Evolutionary conservation across 2,113 vertebrate species (phyloP).

Genomic region (Sander lucioperca): DNA sequence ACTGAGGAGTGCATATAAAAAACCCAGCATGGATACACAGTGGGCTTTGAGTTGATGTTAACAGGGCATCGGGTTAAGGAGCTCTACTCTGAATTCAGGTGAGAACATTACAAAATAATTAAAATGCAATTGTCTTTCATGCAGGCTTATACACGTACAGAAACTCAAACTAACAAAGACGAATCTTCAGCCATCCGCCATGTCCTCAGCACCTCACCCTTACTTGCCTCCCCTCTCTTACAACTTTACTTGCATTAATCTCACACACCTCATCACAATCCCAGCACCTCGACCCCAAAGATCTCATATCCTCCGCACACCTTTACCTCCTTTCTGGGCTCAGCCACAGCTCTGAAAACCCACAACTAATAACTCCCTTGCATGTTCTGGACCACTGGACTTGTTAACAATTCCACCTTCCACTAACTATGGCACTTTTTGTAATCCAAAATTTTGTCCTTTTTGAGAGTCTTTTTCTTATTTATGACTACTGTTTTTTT

Average conservation of each 20-base stretch:
- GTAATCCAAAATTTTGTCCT: background rate
- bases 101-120: slow-evolving; percentile 30
- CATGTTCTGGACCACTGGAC: slow-evolving; percentile 21
- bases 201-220: slow-evolving; percentile 66
- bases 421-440: background rate
- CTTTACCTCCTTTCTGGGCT: slow-evolving; percentile 71
- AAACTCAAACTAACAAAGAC: slow-evolving; percentile 10
- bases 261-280: slow-evolving; percentile 78
- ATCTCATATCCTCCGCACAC: slow-evolving; percentile 80
- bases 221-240: slow-evolving; percentile 44
- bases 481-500: background rate
- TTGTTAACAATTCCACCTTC: slow-evolving; percentile 43
- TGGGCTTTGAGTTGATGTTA: slow-evolving; percentile 10
- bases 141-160: background rate
- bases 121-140: slow-evolving; percentile 8
- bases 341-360: slow-evolving; percentile 48
- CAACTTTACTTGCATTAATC: slow-evolving; percentile 68
- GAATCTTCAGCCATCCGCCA: slow-evolving; percentile 37
- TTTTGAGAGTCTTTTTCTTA: background rate
- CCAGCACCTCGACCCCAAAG: slow-evolving; percentile 69
- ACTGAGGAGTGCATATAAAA: slow-evolving; percentile 36
- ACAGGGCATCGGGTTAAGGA: slow-evolving; percentile 27
- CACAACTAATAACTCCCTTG: slow-evolving; percentile 62
- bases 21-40: background rate
- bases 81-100: slow-evolving; percentile 23